Evolutionary conservation across 2,797 vertebrate species (phyloP).

Genomic region (Takifugu ocellatus): DNA sequence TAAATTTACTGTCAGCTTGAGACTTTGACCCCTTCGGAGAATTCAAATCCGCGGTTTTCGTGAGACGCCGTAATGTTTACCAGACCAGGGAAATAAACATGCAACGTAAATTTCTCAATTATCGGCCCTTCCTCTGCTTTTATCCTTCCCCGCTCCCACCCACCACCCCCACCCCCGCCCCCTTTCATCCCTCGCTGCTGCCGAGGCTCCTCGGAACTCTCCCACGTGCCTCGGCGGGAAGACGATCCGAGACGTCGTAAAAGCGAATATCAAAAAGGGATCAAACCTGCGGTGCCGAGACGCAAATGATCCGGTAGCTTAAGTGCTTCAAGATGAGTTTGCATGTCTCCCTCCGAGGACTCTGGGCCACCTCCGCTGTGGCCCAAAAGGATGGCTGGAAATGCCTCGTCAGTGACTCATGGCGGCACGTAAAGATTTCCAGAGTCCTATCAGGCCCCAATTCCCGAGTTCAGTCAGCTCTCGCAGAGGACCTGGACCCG

Average conservation of each 20-base stretch:
- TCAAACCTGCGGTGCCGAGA: constrained; percentile 55
- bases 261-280: constrained; percentile 53
- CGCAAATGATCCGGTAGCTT: constrained; percentile 67
- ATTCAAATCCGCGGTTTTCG: constrained; percentile 23
- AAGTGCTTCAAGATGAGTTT: constrained; percentile 73
- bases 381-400: constrained; percentile 49
- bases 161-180: constrained; percentile 48
- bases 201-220: constrained; percentile 33
- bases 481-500: constrained; percentile 55
- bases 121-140: constrained; percentile 47
- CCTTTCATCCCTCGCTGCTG: constrained; percentile 38
- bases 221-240: constrained; percentile 49
- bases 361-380: constrained; percentile 35
- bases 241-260: constrained; percentile 37
- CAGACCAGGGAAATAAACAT: constrained; percentile 40
- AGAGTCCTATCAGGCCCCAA: constrained; percentile 53
- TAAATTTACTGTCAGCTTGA: constrained; percentile 22
- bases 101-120: constrained; percentile 41
- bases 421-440: constrained; percentile 52
- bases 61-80: constrained; percentile 36
- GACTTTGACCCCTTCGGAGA: constrained; percentile 34
- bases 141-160: constrained; percentile 14
- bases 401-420: constrained; percentile 68
- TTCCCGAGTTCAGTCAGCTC: constrained; percentile 52
- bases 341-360: constrained; percentile 47